Base-by-base conservation (phyloP, 2,888 invertebrate species). In the Anthophora plumipes region DNA sequence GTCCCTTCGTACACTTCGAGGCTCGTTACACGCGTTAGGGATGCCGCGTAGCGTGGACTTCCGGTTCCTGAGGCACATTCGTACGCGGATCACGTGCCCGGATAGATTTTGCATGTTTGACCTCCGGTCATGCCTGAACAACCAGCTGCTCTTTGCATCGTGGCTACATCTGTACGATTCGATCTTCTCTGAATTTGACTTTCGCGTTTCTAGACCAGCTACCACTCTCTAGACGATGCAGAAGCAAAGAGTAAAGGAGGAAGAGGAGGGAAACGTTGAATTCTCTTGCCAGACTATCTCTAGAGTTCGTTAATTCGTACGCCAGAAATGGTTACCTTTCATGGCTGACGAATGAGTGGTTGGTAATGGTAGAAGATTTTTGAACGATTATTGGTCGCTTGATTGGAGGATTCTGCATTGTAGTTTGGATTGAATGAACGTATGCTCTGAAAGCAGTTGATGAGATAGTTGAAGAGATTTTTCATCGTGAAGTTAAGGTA, bases 61-160 rank as follows among this genome's bases (percentile, higher is more conserved):
- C 77, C 77, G 78, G 73, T 80, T 68, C 78, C 75, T 54, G 54
- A 61, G 60, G 73, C 79, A 78, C 80, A 77, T 83, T 85, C 75
- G 83, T 80, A 90, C 77, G 81, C 87, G 69, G 55, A 77, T 89
- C 90, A 88, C 91, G 89, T 88, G 85, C 61, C 57, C 78, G 88
- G 84, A 91, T 90, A 89, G 89, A 89, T 91, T 91, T 91, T 90
- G 89, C 90, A 90, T 90, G 90, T 91, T 90, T 90, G 90, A 90
- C 90, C 88, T 72, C 85, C 64, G 85, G 88, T 85, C 83, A 88
- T 67, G 75, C 67, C 72, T 66, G 60, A 59, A 57, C 59, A 20
- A 55, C 60, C 55, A 63, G 70, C 61, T 39, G 74, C 59, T 52
- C 61, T 76, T 80, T 50, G 69, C 66, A n/a, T 54, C 77, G 73